These are phyloP conservation scores for Benitochromis conjunctus DNA, from an alignment of 2,113 vertebrate species.

Conservation along the genomic window DNA sequence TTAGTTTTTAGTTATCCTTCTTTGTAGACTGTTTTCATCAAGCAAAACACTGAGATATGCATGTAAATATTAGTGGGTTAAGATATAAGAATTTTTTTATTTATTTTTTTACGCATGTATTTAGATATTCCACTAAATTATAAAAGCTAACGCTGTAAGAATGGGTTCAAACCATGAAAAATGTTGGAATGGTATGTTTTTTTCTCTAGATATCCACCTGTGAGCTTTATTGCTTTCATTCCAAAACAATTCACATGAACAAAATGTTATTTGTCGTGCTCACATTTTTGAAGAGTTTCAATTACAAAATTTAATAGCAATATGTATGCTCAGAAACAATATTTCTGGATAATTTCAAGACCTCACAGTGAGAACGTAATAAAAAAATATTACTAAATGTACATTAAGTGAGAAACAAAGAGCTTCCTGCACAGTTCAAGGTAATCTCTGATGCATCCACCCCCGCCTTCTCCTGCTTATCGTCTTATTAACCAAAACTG, in stretches of 20 bases:
- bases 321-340: neutral
- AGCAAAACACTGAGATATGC: neutral
- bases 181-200: neutral
- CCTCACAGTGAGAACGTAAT: neutral
- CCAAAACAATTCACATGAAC: neutral
- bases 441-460: neutral
- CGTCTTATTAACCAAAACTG: neutral
- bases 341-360: neutral
- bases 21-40: neutral
- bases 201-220: neutral
- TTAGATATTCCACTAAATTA: neutral
- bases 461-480: neutral
- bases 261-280: neutral
- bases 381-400: neutral
- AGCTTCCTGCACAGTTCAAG: constrained; percentile 3
- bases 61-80: neutral
- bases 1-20: neutral
- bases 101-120: neutral
- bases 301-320: neutral
- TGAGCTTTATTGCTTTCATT: neutral
- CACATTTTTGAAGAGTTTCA: neutral
- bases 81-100: neutral
- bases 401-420: neutral
- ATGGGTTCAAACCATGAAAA: neutral
- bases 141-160: neutral